phyloP scores from a whole-genome alignment of 1,140 invertebrate genomes.

The Amphibalanus amphitrite region DNA sequence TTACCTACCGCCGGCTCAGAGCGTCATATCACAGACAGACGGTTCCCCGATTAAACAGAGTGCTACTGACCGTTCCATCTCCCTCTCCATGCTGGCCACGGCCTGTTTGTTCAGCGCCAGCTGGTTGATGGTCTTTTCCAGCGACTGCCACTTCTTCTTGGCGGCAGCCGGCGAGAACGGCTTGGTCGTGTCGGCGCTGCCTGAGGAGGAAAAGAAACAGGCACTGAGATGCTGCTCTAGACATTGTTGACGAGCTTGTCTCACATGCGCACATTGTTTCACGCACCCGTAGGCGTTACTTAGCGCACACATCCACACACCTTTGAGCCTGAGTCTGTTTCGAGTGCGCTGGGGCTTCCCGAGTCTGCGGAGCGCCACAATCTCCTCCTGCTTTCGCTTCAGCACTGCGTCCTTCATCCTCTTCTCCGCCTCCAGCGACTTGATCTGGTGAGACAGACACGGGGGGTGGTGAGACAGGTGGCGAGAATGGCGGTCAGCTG shows the following conservation, averaged over 20 bases:
- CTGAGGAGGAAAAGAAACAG: no score
- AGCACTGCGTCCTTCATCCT: slow-evolving; percentile 81
- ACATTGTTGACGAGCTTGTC: no score
- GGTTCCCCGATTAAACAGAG: no score
- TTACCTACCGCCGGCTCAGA: no score
- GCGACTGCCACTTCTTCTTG: slow-evolving; percentile 25
- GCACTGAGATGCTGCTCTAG: no score
- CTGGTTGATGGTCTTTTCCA: slow-evolving; percentile 53
- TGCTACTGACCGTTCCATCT: slow-evolving; percentile 52
- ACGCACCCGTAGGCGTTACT: no score
- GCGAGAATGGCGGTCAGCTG: no score
- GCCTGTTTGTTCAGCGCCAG: slow-evolving; percentile 59
- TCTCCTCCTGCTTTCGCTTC: slow-evolving; percentile 85
- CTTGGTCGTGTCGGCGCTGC: slow-evolving; percentile 6
- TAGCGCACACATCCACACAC: no score
- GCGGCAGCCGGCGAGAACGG: slow-evolving; percentile 18
- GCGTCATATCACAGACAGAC: no score
- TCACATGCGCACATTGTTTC: no score
- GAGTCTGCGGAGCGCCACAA: slow-evolving; percentile 50
- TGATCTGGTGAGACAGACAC: slow-evolving; percentile 53
- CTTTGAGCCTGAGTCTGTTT: not conserved
- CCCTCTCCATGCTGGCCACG: slow-evolving; percentile 58
- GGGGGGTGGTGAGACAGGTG: no score
- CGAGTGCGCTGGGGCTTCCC: not conserved
- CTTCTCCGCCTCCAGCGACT: slow-evolving; percentile 70